Conservation (phyloP, 2,113 vertebrate species). For the Myocastor coypus region DNA sequence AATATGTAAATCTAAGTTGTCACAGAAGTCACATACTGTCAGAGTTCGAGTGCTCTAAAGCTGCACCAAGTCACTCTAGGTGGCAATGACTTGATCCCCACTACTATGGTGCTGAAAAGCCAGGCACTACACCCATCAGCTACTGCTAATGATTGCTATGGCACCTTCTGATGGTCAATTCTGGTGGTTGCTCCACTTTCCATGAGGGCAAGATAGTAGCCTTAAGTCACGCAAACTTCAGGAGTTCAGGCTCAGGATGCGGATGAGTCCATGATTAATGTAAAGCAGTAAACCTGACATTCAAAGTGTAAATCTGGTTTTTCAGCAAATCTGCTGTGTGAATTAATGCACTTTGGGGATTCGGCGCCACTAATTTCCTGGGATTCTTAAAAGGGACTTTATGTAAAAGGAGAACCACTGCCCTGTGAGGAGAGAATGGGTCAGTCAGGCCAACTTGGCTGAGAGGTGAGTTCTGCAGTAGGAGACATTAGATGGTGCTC, state of each 20-base stretch:
- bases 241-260: neutral
- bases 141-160: fast-evolving
- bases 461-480: neutral
- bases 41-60: neutral
- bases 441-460: neutral
- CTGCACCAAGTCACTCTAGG: fast-evolving
- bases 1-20: neutral
- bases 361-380: neutral
- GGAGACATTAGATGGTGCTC: neutral
- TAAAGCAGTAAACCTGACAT: neutral
- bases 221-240: neutral
- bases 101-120: fast-evolving
- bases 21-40: neutral
- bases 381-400: neutral
- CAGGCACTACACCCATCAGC: neutral
- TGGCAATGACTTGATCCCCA: neutral
- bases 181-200: neutral
- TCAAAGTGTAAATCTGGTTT: neutral
- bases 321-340: neutral
- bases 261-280: too few species aligned
- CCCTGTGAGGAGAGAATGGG: too few species aligned
- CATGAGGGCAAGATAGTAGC: fast-evolving
- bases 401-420: neutral
- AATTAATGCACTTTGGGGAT: neutral
- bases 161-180: neutral